These are phyloP conservation scores for Drosophila kepulauana DNA, from an alignment of 1,140 invertebrate genomes.

Conservation along the genomic window DNA sequence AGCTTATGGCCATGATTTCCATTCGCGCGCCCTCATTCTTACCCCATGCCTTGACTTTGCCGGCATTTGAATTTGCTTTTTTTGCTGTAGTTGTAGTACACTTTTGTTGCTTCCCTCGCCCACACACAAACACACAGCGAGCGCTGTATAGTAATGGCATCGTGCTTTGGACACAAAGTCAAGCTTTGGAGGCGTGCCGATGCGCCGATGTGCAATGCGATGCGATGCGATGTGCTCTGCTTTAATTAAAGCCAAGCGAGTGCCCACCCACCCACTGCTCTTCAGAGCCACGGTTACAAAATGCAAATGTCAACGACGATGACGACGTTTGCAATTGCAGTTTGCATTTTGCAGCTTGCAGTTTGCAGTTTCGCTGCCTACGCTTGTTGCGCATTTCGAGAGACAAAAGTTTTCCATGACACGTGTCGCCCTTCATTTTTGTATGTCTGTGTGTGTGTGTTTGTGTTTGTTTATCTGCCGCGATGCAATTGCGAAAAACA, in stretches of 20 bases:
- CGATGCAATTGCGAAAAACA: constrained; percentile 13
- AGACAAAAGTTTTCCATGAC: constrained; percentile 53
- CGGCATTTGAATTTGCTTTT: constrained; percentile 63
- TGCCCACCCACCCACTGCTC: not conserved
- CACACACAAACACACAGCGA: constrained; percentile 12
- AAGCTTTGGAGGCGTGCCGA: constrained; percentile 65
- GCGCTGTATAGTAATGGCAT: constrained; percentile 12
- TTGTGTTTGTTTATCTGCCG: constrained; percentile 32
- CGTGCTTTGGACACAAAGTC: constrained; percentile 31
- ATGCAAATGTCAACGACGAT: constrained; percentile 69
- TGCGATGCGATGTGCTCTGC: constrained; percentile 47
- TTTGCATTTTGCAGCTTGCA: not conserved
- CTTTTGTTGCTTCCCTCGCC: constrained; percentile 62
- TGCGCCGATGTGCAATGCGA: constrained; percentile 37
- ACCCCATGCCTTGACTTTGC: constrained; percentile 62
- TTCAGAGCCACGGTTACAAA: constrained; percentile 17
- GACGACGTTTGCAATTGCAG: not conserved
- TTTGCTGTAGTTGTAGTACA: constrained; percentile 38
- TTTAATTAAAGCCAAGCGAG: constrained; percentile 65
- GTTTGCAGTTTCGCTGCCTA: constrained; percentile 15
- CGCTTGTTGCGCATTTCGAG: constrained; percentile 65
- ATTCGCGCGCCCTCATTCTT: constrained; percentile 1
- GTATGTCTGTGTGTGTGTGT: not conserved
- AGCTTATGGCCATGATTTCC: constrained; percentile 8
- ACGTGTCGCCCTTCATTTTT: constrained; percentile 43